A percentile compares a stretch with the other conserved stretches of the same genome.
Conservation (phyloP, 1,140 invertebrate genomes). For the Luehdorfia chinensis region DNA sequence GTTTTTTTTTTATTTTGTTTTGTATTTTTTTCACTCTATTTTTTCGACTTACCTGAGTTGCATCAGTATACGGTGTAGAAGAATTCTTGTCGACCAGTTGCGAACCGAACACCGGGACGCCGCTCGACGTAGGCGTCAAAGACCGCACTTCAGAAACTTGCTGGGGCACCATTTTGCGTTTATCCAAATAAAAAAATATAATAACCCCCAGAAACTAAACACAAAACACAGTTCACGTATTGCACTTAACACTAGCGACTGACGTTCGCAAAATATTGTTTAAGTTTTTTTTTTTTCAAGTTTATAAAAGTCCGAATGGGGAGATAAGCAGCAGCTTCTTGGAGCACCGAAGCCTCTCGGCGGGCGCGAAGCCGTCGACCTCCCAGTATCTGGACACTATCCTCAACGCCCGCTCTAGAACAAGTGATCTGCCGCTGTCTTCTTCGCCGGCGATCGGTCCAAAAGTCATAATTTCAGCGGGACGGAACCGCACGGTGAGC, state of each 20-base stretch:
- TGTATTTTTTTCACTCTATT: no score
- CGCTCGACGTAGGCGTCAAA: slow-evolving; percentile 62
- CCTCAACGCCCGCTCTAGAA: slow-evolving; percentile 63
- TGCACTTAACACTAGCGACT: slow-evolving; percentile 62
- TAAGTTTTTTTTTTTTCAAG: slow-evolving; percentile 22
- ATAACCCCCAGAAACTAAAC: slow-evolving; percentile 50
- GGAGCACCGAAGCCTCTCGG: slow-evolving; percentile 57
- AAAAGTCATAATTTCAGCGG: slow-evolving; percentile 76
- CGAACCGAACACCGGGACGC: slow-evolving; percentile 86
- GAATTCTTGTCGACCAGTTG: slow-evolving; percentile 93
- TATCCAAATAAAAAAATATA: slow-evolving; percentile 48
- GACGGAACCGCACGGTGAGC: slow-evolving; percentile 52
- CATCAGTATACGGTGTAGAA: slow-evolving; percentile 96
- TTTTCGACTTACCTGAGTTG: slow-evolving; percentile 88
- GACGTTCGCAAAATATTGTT: slow-evolving; percentile 35
- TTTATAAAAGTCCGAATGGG: slow-evolving; percentile 53
- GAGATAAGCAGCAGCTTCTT: slow-evolving; percentile 36
- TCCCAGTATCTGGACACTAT: slow-evolving; percentile 71
- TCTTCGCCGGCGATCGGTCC: slow-evolving; percentile 60
- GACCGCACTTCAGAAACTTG: slow-evolving; percentile 74
- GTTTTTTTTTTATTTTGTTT: no score
- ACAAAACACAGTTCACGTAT: slow-evolving; percentile 68
- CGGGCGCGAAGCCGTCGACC: slow-evolving; percentile 47
- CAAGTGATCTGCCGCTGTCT: slow-evolving; percentile 53
- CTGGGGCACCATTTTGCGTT: slow-evolving; percentile 75